Conservation (phyloP, 1,140 invertebrate genomes). For the Chlorops oryzae region DNA sequence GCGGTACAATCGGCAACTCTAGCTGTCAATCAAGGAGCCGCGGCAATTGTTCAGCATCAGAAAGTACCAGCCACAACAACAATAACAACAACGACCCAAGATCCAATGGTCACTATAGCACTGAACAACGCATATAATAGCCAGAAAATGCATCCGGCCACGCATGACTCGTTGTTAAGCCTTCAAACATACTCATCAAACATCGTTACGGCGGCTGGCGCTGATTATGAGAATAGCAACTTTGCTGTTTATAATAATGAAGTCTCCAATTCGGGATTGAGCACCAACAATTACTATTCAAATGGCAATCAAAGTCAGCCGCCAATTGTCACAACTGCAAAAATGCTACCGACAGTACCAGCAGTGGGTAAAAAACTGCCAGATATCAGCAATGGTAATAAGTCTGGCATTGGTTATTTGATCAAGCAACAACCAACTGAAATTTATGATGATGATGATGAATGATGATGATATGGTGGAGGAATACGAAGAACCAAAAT, state of each 20-base stretch:
- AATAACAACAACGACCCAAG: neutral
- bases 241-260: conserved; percentile 12
- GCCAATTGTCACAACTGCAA: neutral
- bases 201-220: conserved; percentile 12
- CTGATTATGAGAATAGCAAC: conserved; percentile 36
- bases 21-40: conserved; percentile 44
- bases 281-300: conserved; percentile 19
- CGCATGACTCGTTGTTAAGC: conserved; percentile 13
- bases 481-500: neutral
- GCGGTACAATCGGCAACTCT: conserved; percentile 48
- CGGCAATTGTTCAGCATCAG: conserved; percentile 23
- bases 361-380: conserved; percentile 43
- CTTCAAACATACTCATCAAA: conserved; percentile 18
- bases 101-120: neutral
- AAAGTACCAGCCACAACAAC: conserved; percentile 11
- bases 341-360: conserved; percentile 32
- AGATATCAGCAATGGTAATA: conserved; percentile 44
- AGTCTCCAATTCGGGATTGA: neutral
- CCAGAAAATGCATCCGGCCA: conserved; percentile 3
- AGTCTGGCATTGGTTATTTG: conserved; percentile 31
- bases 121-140: conserved; percentile 18
- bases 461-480: conserved; percentile 15
- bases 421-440: conserved; percentile 44
- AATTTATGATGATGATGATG: conserved; percentile 33
- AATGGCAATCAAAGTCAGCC: conserved; percentile 24